A percentile compares a stretch with the other conserved stretches of the same genome.
phyloP scores from a whole-genome alignment of 2,113 vertebrate genomes.

The Indicator maculatus region DNA sequence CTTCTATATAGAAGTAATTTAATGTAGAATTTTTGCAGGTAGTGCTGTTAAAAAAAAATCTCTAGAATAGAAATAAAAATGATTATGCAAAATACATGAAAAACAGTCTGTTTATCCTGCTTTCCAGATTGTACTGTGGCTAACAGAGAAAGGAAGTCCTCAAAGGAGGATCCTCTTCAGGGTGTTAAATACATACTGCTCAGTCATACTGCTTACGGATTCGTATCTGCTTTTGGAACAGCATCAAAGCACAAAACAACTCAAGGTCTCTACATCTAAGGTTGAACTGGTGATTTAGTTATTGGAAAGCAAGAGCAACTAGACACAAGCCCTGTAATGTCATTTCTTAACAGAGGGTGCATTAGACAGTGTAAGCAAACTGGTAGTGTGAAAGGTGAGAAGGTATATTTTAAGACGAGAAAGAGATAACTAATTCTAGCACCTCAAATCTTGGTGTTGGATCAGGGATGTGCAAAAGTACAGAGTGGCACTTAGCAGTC shows the following conservation, averaged over 20 bases:
- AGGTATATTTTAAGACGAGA: background rate
- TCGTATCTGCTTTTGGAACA: background rate
- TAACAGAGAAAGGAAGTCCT: background rate
- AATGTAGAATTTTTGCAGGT: background rate
- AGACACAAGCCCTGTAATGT: background rate
- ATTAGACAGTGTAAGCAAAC: background rate
- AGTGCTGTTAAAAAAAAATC: background rate
- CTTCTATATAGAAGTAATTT: background rate
- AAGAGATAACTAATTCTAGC: background rate
- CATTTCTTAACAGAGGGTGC: too few relatives aligned
- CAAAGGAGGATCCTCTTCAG: background rate
- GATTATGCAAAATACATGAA: background rate
- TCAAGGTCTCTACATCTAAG: background rate
- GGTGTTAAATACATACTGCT: background rate
- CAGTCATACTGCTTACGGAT: background rate
- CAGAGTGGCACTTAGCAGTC: background rate
- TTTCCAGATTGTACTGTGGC: background rate
- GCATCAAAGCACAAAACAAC: background rate
- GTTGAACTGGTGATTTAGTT: background rate
- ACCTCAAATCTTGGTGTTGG: background rate
- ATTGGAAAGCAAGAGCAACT: background rate
- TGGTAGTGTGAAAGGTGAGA: background rate
- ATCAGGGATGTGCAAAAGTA: fast-evolving
- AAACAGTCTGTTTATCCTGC: background rate
- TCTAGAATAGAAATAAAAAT: background rate